Evolutionary conservation across 2,113 vertebrate species (phyloP).

Genomic region (Anolis carolinensis): DNA sequence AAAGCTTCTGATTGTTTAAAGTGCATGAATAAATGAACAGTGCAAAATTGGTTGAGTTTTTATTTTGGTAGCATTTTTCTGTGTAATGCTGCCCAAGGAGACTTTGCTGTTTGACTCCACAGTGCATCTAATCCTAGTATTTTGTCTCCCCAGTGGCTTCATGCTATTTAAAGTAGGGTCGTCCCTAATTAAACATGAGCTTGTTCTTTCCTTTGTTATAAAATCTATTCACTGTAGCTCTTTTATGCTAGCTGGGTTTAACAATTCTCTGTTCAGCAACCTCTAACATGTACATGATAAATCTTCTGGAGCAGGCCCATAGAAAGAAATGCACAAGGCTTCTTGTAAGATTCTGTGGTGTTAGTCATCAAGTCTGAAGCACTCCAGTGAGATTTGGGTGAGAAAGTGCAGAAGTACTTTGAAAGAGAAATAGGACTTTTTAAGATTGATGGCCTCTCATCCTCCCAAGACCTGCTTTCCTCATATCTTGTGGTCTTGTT

Average conservation of each 20-base stretch:
- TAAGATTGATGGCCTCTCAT: neutral
- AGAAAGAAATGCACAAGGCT: constrained; percentile 38
- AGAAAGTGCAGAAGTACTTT: constrained; percentile 23
- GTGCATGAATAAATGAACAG: constrained; percentile 6
- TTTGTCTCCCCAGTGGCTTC: neutral
- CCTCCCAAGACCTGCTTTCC: neutral
- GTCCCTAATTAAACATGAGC: constrained; percentile 40
- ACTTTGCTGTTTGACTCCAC: neutral
- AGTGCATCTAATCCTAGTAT: neutral
- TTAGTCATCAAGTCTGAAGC: constrained; percentile 4
- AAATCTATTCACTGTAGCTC: constrained; percentile 5
- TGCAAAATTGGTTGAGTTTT: neutral
- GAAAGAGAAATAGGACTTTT: neutral
- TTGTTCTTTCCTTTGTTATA: constrained; percentile 12
- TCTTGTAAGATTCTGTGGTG: constrained; percentile 3
- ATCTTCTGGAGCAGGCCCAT: neutral
- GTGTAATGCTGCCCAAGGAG: neutral
- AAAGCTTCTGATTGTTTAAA: neutral
- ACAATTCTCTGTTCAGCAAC: constrained; percentile 15
- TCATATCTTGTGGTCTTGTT: constrained; percentile 3
- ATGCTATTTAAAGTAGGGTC: constrained; percentile 11
- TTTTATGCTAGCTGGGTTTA: neutral
- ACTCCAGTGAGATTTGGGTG: constrained; percentile 13
- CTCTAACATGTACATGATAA: neutral
- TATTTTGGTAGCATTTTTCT: neutral